Evolutionary conservation across 2,113 vertebrate species (phyloP).

Genomic region (Ictidomys tridecemlineatus): DNA sequence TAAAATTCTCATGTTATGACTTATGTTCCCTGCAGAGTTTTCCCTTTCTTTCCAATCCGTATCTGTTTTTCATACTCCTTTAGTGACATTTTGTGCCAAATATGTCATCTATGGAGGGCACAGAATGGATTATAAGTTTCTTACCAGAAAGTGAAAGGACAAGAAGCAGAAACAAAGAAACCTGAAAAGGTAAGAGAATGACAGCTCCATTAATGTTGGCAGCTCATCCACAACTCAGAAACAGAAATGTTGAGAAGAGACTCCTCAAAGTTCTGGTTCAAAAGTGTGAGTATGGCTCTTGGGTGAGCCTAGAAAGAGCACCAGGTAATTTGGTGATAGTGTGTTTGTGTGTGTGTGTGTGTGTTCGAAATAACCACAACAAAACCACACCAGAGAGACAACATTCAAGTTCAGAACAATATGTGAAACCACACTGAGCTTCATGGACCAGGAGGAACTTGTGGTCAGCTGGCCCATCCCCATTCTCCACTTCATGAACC

Average conservation of each 20-base stretch:
- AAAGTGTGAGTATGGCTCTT: background rate
- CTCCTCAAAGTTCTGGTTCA: background rate
- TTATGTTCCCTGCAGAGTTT: constrained; percentile 56
- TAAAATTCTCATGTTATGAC: constrained; percentile 19
- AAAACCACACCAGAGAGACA: background rate
- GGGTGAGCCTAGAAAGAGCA: background rate
- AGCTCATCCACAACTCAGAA: background rate
- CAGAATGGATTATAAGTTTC: background rate
- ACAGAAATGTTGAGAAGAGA: background rate
- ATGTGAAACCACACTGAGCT: background rate
- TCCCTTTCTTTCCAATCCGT: constrained; percentile 14
- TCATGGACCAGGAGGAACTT: background rate
- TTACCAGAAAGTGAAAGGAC: background rate
- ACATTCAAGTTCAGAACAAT: background rate
- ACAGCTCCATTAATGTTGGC: background rate
- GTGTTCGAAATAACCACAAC: background rate
- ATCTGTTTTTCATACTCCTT: constrained; percentile 27
- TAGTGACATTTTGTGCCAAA: constrained; percentile 11
- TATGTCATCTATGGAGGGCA: background rate
- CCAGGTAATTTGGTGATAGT: background rate
- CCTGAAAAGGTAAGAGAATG: background rate
- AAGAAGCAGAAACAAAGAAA: background rate
- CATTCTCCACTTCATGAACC: background rate
- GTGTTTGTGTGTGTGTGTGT: background rate
- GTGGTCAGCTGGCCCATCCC: background rate